Evolutionary conservation across 2,888 invertebrate species (phyloP).

Genomic region (Endomychus coccineus): DNA sequence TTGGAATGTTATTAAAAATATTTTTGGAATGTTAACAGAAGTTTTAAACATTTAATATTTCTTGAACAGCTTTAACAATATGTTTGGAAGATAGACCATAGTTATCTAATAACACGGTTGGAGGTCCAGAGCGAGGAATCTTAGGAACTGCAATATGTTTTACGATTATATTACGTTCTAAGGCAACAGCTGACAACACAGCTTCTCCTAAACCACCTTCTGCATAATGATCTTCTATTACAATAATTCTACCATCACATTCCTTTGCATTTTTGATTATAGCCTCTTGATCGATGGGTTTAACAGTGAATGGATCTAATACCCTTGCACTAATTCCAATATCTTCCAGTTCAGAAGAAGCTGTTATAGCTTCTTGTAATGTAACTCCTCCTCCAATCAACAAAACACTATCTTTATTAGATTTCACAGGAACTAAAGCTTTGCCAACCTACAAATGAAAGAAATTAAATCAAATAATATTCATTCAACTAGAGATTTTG

Average conservation of each 20-base stretch:
- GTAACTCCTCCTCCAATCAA: constrained; percentile 93
- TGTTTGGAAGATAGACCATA: constrained; percentile 83
- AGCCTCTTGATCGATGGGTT: constrained; percentile 80
- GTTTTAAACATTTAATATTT: constrained; percentile 58
- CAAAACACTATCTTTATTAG: constrained; percentile 70
- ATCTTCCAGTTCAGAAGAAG: constrained; percentile 66
- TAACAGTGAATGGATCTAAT: constrained; percentile 92
- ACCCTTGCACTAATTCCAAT: constrained; percentile 71
- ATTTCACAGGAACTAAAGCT: constrained; percentile 71
- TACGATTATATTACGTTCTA: constrained; percentile 62
- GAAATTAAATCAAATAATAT: no score
- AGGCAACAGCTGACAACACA: constrained; percentile 72
- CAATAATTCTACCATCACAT: constrained; percentile 74
- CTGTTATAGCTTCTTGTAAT: constrained; percentile 80
- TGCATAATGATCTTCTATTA: constrained; percentile 96
- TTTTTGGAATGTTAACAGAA: no score
- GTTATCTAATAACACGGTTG: constrained; percentile 74
- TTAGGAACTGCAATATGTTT: constrained; percentile 72
- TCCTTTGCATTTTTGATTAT: constrained; percentile 71
- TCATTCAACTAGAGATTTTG: no score
- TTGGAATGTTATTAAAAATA: no score
- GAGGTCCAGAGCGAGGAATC: constrained; percentile 90
- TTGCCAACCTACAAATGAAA: constrained; percentile 54
- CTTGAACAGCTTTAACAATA: constrained; percentile 64
- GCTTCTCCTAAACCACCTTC: constrained; percentile 97